A percentile compares a stretch with the other conserved stretches of the same genome.
These are phyloP conservation scores for Micrasema minimum DNA, from an alignment of 1,140 invertebrate genomes.

Conservation along the genomic window DNA sequence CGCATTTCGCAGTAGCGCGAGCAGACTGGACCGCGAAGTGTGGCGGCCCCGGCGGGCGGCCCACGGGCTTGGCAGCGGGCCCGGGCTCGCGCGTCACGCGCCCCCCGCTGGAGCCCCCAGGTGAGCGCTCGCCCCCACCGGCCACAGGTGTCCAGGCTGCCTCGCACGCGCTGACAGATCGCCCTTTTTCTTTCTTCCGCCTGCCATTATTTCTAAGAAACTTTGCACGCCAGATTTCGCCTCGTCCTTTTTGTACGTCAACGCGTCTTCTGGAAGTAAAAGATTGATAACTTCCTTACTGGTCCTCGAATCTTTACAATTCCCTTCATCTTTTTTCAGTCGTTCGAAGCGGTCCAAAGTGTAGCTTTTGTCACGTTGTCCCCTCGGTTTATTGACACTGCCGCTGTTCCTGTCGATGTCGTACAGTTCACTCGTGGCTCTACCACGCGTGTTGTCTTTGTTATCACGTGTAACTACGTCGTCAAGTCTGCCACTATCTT, in stretches of 20 bases:
- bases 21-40: slow-evolving; percentile 38
- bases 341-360: slow-evolving; percentile 10
- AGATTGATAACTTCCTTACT: slow-evolving; percentile 49
- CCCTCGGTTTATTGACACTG: neutral
- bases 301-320: slow-evolving; percentile 7
- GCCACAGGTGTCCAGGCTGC: slow-evolving; percentile 10
- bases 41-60: slow-evolving; percentile 28
- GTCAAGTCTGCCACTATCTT: neutral
- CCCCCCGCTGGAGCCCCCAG: neutral
- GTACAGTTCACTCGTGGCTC: neutral
- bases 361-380: neutral
- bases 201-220: slow-evolving; percentile 48
- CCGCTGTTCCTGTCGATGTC: neutral
- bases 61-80: slow-evolving; percentile 43
- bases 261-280: slow-evolving; percentile 42
- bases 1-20: slow-evolving; percentile 38
- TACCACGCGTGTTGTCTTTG: neutral
- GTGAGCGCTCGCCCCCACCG: neutral
- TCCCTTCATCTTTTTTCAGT: neutral
- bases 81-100: slow-evolving; percentile 21
- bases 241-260: slow-evolving; percentile 45
- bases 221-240: slow-evolving; percentile 45
- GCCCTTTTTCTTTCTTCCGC: slow-evolving; percentile 31
- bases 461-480: slow-evolving; percentile 13
- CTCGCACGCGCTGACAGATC: slow-evolving; percentile 8